Percentiles rank a stretch among this genome's conserved stretches.
Evolutionary conservation across 2,888 invertebrate genomes (phyloP).

Genomic region (Drosophila phalerata): DNA sequence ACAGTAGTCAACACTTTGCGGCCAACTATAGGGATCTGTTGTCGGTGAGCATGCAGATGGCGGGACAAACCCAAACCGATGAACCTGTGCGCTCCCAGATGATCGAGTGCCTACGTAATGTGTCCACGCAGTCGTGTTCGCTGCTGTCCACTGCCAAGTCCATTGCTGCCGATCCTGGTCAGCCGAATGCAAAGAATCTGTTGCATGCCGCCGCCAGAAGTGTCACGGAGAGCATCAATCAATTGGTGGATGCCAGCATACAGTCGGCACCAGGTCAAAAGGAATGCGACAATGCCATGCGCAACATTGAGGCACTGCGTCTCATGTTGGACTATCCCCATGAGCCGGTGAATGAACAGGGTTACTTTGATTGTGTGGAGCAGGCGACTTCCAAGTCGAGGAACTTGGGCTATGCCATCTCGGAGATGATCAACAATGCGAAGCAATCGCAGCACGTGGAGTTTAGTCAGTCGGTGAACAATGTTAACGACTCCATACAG

Average conservation of each 20-base stretch:
- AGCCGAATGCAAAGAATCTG: slow-evolving; percentile 96
- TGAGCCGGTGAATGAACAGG: slow-evolving; percentile 94
- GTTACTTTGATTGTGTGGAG: slow-evolving; percentile 97
- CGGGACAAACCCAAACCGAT: slow-evolving; percentile 91
- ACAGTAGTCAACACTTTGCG: slow-evolving; percentile 92
- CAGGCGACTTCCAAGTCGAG: slow-evolving; percentile 95
- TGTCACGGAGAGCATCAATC: slow-evolving; percentile 97
- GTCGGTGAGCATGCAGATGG: slow-evolving; percentile 93
- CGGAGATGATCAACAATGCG: slow-evolving; percentile 96
- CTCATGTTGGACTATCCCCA: slow-evolving; percentile 93
- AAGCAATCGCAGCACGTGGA: slow-evolving; percentile 94
- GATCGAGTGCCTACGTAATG: slow-evolving; percentile 94
- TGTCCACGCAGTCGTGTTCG: slow-evolving; percentile 94
- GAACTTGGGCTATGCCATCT: slow-evolving; percentile 95
- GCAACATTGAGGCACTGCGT: slow-evolving; percentile 94
- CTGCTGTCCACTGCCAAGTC: slow-evolving; percentile 95
- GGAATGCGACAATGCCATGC: slow-evolving; percentile 97
- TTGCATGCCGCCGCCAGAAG: slow-evolving; percentile 94
- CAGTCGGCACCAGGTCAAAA: slow-evolving; percentile 97
- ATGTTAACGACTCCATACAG: slow-evolving; percentile 95
- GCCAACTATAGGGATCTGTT: slow-evolving; percentile 92
- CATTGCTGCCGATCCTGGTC: slow-evolving; percentile 94
- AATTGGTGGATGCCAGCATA: slow-evolving; percentile 90
- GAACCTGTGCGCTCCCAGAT: slow-evolving; percentile 91
- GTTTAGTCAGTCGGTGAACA: slow-evolving; percentile 93